Conservation (phyloP, 2,888 invertebrate genomes). For the Urechis unicinctus region DNA sequence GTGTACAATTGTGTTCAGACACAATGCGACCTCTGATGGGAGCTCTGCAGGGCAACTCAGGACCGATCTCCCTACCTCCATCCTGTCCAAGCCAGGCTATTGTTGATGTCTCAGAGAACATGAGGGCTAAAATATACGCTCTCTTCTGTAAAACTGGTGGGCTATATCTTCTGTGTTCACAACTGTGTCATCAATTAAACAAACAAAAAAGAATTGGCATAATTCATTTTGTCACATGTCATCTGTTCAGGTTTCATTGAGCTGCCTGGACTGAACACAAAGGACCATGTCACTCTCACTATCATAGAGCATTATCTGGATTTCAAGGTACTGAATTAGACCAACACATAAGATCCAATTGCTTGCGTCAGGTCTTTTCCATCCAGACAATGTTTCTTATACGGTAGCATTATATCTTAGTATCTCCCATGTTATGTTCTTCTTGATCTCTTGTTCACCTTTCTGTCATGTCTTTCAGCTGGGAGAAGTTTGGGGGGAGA, state of each 20-base stretch:
- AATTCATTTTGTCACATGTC: background rate
- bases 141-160: slow-evolving; percentile 46
- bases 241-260: slow-evolving; percentile 38
- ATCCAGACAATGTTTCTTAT: too few species aligned
- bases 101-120: slow-evolving; percentile 49
- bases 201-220: background rate
- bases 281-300: slow-evolving; percentile 48
- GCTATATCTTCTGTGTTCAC: slow-evolving; percentile 6
- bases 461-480: too few species aligned
- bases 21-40: slow-evolving; percentile 38
- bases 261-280: slow-evolving; percentile 43
- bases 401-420: too few species aligned
- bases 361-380: too few species aligned
- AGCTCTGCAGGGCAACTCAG: slow-evolving; percentile 32
- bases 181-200: background rate
- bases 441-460: background rate
- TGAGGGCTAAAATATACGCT: slow-evolving; percentile 49
- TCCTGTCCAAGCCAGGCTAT: slow-evolving; percentile 45
- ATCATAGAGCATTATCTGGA: slow-evolving; percentile 50
- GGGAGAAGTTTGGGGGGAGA: slow-evolving; percentile 50
- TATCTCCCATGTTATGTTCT: background rate
- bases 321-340: slow-evolving; percentile 41
- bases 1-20: slow-evolving; percentile 28
- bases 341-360: background rate
- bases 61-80: slow-evolving; percentile 40